phyloP scores from a whole-genome alignment of 1,140 invertebrate genomes.

The Acyrthosiphon pisum region DNA sequence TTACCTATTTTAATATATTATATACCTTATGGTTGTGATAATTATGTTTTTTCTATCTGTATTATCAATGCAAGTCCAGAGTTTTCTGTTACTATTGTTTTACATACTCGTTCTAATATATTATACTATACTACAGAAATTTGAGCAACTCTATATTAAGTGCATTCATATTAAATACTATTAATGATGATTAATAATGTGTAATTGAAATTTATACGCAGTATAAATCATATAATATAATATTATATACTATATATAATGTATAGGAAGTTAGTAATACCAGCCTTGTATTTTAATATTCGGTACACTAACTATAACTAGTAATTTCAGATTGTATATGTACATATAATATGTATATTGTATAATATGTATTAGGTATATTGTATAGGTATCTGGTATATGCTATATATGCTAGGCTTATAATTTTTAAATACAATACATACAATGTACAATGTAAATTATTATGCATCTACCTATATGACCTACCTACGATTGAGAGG shows the following conservation, averaged over 20 bases:
- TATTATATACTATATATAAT: background rate
- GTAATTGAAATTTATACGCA: background rate
- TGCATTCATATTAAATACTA: background rate
- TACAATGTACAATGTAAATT: too few relatives aligned
- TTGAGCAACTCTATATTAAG: too few relatives aligned
- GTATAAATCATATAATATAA: background rate
- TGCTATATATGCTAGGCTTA: background rate
- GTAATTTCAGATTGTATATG: background rate
- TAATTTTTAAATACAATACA: background rate
- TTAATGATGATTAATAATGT: background rate
- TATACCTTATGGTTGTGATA: too few relatives aligned
- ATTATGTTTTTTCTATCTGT: too few relatives aligned
- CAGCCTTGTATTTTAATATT: constrained; percentile 12
- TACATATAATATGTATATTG: too few relatives aligned
- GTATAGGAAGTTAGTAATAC: background rate
- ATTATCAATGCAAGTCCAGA: too few relatives aligned
- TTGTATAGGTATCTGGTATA: background rate
- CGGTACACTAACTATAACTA: constrained; percentile 14
- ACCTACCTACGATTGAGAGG: background rate
- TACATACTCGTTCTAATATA: too few relatives aligned
- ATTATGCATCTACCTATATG: too few relatives aligned
- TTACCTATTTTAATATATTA: too few relatives aligned
- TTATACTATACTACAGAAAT: too few relatives aligned
- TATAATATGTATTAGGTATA: too few relatives aligned
- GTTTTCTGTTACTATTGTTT: too few relatives aligned